phyloP scores from a whole-genome alignment of 2,113 vertebrate genomes.

The Oreochromis niloticus region DNA sequence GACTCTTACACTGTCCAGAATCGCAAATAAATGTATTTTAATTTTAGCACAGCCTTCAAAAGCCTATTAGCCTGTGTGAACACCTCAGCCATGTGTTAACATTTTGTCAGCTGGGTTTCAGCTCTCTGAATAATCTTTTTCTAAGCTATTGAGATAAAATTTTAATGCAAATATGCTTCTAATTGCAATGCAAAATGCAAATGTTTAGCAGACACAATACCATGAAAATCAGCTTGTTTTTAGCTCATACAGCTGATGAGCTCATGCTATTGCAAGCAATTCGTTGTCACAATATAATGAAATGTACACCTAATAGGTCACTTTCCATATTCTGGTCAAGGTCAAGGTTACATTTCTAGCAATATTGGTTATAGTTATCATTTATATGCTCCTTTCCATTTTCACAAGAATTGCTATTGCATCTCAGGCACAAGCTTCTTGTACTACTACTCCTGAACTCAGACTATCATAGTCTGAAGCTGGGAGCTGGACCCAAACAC shows the following conservation, averaged over 20 bases:
- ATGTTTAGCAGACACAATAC: not conserved
- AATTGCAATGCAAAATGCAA: not conserved
- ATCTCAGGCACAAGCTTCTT: not conserved
- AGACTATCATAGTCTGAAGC: not conserved
- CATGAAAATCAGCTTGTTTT: not conserved
- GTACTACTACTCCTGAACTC: not conserved
- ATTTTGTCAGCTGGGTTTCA: not conserved
- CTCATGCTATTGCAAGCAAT: not conserved
- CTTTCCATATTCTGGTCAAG: not conserved
- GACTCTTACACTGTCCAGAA: not conserved
- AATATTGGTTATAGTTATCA: not conserved
- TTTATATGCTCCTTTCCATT: rapidly evolving
- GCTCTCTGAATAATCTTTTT: not conserved
- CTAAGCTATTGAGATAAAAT: not conserved
- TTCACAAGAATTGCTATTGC: not conserved
- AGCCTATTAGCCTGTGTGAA: not conserved
- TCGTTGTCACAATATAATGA: not conserved
- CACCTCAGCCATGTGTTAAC: not conserved
- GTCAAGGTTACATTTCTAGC: not conserved
- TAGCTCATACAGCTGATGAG: not conserved
- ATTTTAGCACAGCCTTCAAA: not conserved
- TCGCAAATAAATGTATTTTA: not conserved
- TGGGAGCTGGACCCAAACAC: not conserved
- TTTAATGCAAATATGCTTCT: not conserved
- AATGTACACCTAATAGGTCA: not conserved